Evolutionary conservation across 2,888 invertebrate genomes (phyloP).

Genomic region (Cataglyphis cursor): DNA sequence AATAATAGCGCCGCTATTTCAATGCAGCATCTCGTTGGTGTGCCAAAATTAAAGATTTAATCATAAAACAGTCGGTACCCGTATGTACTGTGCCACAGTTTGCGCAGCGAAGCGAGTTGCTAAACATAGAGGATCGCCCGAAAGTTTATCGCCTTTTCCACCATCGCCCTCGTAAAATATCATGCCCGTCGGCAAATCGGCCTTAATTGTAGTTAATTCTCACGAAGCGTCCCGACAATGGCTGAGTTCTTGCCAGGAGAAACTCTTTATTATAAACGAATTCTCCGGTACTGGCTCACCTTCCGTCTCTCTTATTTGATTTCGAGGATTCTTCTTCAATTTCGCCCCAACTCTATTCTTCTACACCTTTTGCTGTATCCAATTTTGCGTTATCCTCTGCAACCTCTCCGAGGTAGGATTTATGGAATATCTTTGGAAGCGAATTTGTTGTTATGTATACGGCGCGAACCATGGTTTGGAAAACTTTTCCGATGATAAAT

Average conservation of each 20-base stretch:
- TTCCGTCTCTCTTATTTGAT: slow-evolving; percentile 11
- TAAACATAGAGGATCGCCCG: neutral
- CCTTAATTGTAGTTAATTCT: slow-evolving; percentile 76
- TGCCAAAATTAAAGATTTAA: slow-evolving; percentile 27
- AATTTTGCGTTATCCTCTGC: slow-evolving; percentile 15
- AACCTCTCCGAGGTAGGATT: neutral
- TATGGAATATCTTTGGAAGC: neutral
- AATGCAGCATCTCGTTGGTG: neutral
- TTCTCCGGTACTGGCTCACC: neutral
- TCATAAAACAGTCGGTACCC: slow-evolving; percentile 13
- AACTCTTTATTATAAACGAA: slow-evolving; percentile 47
- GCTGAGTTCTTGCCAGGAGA: slow-evolving; percentile 52
- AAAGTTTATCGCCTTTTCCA: slow-evolving; percentile 50
- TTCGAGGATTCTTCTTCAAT: slow-evolving; percentile 13
- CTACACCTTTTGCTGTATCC: slow-evolving; percentile 16
- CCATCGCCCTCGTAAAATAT: slow-evolving; percentile 57
- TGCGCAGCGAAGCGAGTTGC: slow-evolving; percentile 48
- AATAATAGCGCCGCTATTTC: slow-evolving; percentile 8
- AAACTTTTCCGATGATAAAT: neutral
- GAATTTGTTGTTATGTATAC: neutral
- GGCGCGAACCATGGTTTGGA: neutral
- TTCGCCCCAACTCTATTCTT: slow-evolving; percentile 1
- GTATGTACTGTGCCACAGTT: neutral
- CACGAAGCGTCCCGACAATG: slow-evolving; percentile 65
- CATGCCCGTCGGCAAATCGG: slow-evolving; percentile 59